A percentile compares a stretch with the other conserved stretches of the same genome.
Evolutionary conservation across 2,888 invertebrate species (phyloP).

Genomic region (Rhingia rostrata): DNA sequence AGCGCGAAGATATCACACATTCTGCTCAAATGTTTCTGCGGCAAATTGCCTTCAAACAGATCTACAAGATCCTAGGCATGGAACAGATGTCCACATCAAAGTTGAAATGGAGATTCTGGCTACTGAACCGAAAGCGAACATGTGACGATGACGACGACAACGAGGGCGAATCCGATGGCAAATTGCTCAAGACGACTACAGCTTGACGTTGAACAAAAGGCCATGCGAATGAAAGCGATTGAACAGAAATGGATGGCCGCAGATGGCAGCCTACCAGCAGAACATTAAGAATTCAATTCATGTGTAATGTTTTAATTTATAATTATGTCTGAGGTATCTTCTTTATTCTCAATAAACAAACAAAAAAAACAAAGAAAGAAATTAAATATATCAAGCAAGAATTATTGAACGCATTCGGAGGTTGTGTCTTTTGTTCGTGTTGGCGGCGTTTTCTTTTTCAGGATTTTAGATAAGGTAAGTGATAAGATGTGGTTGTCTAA

Average conservation of each 20-base stretch:
- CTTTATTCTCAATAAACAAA: constrained; percentile 71
- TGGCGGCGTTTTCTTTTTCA: neutral
- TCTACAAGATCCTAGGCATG: constrained; percentile 96
- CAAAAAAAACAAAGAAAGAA: constrained; percentile 48
- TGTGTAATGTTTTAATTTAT: constrained; percentile 71
- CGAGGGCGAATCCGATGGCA: constrained; percentile 85
- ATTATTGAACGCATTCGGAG: neutral
- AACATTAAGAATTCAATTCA: constrained; percentile 71
- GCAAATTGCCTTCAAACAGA: constrained; percentile 96
- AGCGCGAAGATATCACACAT: constrained; percentile 96
- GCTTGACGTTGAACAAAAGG: constrained; percentile 33
- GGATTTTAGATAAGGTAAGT: neutral
- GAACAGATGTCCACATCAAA: constrained; percentile 91
- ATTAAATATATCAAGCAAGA: constrained; percentile 31
- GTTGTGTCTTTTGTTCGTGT: neutral
- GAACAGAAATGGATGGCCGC: neutral
- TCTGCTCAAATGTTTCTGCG: constrained; percentile 96
- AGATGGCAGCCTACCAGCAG: neutral
- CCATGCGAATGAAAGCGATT: neutral
- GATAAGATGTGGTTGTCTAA: no score
- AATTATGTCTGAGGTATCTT: constrained; percentile 65
- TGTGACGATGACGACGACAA: constrained; percentile 87
- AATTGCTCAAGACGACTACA: constrained; percentile 59
- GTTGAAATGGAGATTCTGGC: constrained; percentile 86
- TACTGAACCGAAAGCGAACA: constrained; percentile 91